These are phyloP conservation scores for Mus spretus DNA, from an alignment of 2,797 vertebrate species.

Conservation along the genomic window DNA sequence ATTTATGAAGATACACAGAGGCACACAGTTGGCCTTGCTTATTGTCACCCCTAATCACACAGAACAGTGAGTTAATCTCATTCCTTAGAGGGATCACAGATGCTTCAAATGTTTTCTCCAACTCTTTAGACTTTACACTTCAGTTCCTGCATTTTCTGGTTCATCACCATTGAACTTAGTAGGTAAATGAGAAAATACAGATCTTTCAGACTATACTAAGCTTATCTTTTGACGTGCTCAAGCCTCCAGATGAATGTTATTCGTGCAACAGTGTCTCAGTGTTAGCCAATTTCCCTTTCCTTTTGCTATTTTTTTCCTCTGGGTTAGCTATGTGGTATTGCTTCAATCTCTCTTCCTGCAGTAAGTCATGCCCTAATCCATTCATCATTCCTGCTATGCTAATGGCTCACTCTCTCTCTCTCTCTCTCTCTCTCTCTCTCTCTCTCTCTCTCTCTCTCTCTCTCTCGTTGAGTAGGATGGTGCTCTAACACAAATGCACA, in stretches of 20 bases:
- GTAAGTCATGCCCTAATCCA: slow-evolving; percentile 75
- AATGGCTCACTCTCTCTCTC: slow-evolving; percentile 57
- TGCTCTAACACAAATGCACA: slow-evolving; percentile 49
- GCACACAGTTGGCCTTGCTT: neutral
- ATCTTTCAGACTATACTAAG: slow-evolving; percentile 69
- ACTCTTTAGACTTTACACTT: slow-evolving; percentile 71
- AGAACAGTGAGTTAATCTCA: slow-evolving; percentile 68
- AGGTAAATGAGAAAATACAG: slow-evolving; percentile 77
- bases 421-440: neutral
- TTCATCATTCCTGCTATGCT: slow-evolving; percentile 69
- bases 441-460: too few relatives aligned
- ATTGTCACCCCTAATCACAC: slow-evolving; percentile 75
- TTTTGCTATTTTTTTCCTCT: slow-evolving; percentile 69
- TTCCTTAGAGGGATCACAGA: slow-evolving; percentile 76
- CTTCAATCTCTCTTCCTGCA: slow-evolving; percentile 72
- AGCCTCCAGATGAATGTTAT: slow-evolving; percentile 75
- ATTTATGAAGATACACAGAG: slow-evolving; percentile 43
- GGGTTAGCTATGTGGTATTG: slow-evolving; percentile 73
- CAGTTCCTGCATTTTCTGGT: slow-evolving; percentile 74
- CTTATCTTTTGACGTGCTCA: slow-evolving; percentile 75
- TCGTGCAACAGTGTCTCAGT: slow-evolving; percentile 73
- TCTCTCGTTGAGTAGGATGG: slow-evolving; percentile 59
- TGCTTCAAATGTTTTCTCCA: slow-evolving; percentile 73
- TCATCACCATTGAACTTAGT: slow-evolving; percentile 72
- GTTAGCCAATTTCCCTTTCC: slow-evolving; percentile 75